Base-by-base conservation (phyloP, 2,113 vertebrate species). In the Gobio gobio region DNA sequence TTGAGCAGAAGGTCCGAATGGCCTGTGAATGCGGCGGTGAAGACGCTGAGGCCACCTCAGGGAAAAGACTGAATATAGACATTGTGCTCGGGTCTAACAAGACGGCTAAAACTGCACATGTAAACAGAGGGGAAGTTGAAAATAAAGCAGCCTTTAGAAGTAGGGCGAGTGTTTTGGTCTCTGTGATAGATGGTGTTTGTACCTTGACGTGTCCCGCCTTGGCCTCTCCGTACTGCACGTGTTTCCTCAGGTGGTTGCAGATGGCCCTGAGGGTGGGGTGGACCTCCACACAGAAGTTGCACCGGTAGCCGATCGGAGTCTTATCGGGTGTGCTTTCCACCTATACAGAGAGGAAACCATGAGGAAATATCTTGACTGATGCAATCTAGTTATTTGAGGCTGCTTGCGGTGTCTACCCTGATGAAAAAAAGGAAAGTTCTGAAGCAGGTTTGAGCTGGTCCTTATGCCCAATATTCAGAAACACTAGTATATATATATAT, bases 201-300 rank as follows among this genome's bases (percentile, higher is more conserved):
- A 96, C 94, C 96, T 96, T 85, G 92, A 96, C 89, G 5, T 94
- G 94, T 10, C 93, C 93, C 82, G 91, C 91, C 73, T 97, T 96
- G 87, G 94, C 96, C 73, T 96, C 97, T 84, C 97, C 96, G 0
- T 99, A 99, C 89, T 98, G 97, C 83, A 99, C 96, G 4, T 99
- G 98, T 86, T 99, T 99, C 88, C 98, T 96, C 29, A 99, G 97
- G 86, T 99, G 98, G 90, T 99, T 99, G 92, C 97, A 99, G 93
- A 99, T 99, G 85, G 98, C 98, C 87, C 98, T 93, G 78, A 99
- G 96, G 10, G 97, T 99, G 36, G 97, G 96, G 89, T 99, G 98
- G 85, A 99, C 96, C 91, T 99, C 98, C 85, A 97, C 94, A 0
- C 98, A 99, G 94, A 99, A 99, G 88, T 98, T 99, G 92, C 98